These are phyloP conservation scores for Hypotaenidia philippensis DNA, from an alignment of 2,797 vertebrate species.

Conservation along the genomic window DNA sequence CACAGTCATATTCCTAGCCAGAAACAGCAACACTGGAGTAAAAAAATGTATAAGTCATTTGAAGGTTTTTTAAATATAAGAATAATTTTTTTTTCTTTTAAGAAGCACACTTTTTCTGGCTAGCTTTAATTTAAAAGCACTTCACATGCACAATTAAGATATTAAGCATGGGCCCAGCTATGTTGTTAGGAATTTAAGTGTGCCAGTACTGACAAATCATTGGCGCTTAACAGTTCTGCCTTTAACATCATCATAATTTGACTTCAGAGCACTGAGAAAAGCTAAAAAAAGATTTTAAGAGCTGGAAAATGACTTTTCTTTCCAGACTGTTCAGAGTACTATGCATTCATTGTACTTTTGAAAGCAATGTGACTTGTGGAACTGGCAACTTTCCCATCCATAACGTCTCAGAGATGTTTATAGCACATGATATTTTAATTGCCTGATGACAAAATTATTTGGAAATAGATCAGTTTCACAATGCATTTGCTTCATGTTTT, in stretches of 20 bases:
- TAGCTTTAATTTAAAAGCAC: slow-evolving; percentile 4
- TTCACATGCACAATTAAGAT: slow-evolving; percentile 1
- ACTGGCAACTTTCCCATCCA: slow-evolving; percentile 35
- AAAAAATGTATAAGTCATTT: neutral
- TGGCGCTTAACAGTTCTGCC: slow-evolving; percentile 21
- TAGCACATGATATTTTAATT: slow-evolving; percentile 52
- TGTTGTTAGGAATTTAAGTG: neutral
- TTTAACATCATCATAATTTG: slow-evolving; percentile 50
- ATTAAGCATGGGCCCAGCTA: neutral
- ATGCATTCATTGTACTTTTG: slow-evolving; percentile 57
- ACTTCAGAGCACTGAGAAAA: slow-evolving; percentile 37
- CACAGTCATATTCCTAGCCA: neutral
- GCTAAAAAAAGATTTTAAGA: slow-evolving; percentile 58
- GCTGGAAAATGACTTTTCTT: slow-evolving; percentile 53
- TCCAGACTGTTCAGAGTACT: slow-evolving; percentile 54
- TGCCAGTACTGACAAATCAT: slow-evolving; percentile 32
- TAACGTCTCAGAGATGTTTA: slow-evolving; percentile 12
- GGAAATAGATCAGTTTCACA: slow-evolving; percentile 21
- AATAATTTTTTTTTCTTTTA: neutral
- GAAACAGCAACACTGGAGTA: neutral
- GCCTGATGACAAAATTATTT: slow-evolving; percentile 22
- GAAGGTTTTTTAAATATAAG: neutral
- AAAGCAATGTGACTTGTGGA: slow-evolving; percentile 40
- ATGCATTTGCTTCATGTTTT: neutral
- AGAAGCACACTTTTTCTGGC: neutral